Conservation (phyloP, 2,113 vertebrate species). For the Phrynosoma blainvillii region DNA sequence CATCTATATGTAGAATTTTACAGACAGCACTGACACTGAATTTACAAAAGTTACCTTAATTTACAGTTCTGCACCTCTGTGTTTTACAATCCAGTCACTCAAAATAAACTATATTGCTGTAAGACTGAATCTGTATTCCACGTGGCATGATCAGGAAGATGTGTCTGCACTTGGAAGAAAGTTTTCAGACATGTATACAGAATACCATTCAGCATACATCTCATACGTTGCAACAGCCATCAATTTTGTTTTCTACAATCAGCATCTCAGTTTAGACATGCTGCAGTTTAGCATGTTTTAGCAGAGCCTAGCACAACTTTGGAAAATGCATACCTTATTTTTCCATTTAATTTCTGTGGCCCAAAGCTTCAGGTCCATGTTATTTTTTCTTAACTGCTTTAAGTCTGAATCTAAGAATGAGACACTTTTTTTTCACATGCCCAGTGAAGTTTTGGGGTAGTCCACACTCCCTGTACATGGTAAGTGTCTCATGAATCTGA, state of each 20-base stretch:
- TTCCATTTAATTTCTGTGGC: background rate
- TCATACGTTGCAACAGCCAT: conserved; percentile 15
- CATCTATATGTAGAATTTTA: background rate
- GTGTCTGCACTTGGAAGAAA: conserved; percentile 43
- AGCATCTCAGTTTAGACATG: background rate
- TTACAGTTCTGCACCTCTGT: conserved; percentile 1
- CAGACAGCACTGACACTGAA: conserved; percentile 9
- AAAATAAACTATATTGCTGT: conserved; percentile 12
- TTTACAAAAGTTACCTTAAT: conserved; percentile 38
- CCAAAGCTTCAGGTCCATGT: background rate
- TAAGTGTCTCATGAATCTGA: background rate
- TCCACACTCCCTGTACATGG: background rate
- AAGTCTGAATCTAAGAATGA: background rate
- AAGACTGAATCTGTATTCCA: background rate
- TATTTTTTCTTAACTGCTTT: background rate
- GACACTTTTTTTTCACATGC: background rate
- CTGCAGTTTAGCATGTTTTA: background rate
- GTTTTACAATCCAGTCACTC: background rate
- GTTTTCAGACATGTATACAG: background rate
- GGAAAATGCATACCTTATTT: background rate
- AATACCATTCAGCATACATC: conserved; percentile 5
- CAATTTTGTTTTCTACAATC: conserved; percentile 16
- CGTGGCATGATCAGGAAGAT: background rate
- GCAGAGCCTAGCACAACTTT: background rate
- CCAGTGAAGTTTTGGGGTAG: background rate